Evolutionary conservation across 2,797 vertebrate genomes (phyloP).

Genomic region (Halcyon chelicuti): DNA sequence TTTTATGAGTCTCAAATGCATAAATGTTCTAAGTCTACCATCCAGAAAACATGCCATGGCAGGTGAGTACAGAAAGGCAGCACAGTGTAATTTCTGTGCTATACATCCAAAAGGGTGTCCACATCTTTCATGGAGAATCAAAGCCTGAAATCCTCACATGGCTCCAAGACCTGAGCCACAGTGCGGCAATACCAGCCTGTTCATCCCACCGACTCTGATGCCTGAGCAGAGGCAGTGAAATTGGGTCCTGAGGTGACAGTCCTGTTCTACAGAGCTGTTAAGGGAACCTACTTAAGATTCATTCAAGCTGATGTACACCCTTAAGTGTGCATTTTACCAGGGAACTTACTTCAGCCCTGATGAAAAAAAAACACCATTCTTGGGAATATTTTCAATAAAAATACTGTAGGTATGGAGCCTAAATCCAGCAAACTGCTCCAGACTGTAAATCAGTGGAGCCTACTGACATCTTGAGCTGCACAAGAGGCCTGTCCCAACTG

Average conservation of each 20-base stretch:
- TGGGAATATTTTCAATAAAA: not conserved
- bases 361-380: not conserved
- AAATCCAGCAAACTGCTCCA: not conserved
- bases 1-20: not conserved
- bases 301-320: not conserved
- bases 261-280: not conserved
- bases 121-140: not conserved
- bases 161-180: not conserved
- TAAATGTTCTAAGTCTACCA: not conserved
- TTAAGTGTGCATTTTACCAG: not conserved
- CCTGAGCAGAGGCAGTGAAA: not conserved
- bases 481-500: not conserved
- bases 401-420: fast-evolving
- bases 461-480: not conserved
- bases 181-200: not conserved
- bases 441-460: not conserved
- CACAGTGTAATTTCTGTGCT: not conserved
- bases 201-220: fast-evolving
- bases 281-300: not conserved
- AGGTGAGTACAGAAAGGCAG: not conserved
- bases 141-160: not conserved
- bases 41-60: fast-evolving
- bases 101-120: fast-evolving
- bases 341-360: not conserved
- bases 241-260: not conserved